Percentiles rank a stretch among this genome's conserved stretches.
These are phyloP conservation scores for Drosophila cognata DNA, from an alignment of 2,888 invertebrate genomes.

Conservation along the genomic window DNA sequence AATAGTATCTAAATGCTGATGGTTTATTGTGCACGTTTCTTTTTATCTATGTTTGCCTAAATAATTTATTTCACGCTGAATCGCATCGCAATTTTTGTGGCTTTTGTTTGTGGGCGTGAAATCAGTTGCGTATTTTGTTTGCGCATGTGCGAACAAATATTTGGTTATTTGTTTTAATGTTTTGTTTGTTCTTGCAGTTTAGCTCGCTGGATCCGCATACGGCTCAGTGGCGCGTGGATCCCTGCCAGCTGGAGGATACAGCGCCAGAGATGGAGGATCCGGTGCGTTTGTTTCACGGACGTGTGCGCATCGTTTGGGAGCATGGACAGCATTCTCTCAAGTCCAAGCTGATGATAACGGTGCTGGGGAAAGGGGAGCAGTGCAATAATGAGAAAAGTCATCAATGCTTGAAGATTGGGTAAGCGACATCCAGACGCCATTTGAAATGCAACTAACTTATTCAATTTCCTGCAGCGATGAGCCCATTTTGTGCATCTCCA, in stretches of 20 bases:
- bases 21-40: constrained; percentile 50
- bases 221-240: constrained; percentile 87
- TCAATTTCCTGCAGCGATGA: constrained; percentile 68
- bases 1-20: constrained; percentile 43
- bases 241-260: constrained; percentile 85
- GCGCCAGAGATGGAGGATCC: constrained; percentile 87
- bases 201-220: constrained; percentile 83
- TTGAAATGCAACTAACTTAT: not conserved
- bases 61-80: constrained; percentile 67
- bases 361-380: constrained; percentile 83
- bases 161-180: constrained; percentile 8
- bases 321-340: constrained; percentile 79
- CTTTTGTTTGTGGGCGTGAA: constrained; percentile 52
- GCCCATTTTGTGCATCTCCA: constrained; percentile 87
- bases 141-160: constrained; percentile 49
- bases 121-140: constrained; percentile 52
- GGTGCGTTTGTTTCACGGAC: constrained; percentile 86
- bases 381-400: constrained; percentile 82
- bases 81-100: not conserved
- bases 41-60: constrained; percentile 50
- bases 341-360: constrained; percentile 84
- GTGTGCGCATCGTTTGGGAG: constrained; percentile 87
- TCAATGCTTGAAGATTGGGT: constrained; percentile 84
- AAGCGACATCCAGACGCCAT: constrained; percentile 25
- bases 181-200: constrained; percentile 67